phyloP scores from a whole-genome alignment of 23 tunicate species.

The Halocynthia roretzi region DNA sequence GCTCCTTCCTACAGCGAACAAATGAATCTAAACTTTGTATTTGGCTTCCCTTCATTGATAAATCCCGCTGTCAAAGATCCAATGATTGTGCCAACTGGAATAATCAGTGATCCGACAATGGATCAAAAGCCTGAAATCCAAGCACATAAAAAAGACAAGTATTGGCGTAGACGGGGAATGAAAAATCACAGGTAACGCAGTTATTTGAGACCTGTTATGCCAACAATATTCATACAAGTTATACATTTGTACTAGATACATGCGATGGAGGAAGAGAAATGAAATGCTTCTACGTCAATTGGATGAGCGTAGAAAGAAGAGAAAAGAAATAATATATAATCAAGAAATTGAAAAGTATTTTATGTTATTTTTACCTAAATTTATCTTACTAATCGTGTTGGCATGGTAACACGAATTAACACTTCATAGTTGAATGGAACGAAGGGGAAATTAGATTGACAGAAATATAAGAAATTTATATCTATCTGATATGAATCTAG shows the following conservation, averaged over 20 bases:
- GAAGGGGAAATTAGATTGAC: too few relatives aligned
- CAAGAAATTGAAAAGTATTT: slow-evolving; percentile 7
- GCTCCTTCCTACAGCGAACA: slow-evolving; percentile 4
- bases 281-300: slow-evolving; percentile 11
- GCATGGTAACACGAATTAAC: not conserved
- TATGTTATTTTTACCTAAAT: not conserved
- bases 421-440: too few relatives aligned
- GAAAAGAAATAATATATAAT: not conserved
- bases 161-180: slow-evolving; percentile 30
- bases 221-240: not conserved
- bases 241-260: slow-evolving; percentile 1
- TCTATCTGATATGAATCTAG: too few relatives aligned
- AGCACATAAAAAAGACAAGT: slow-evolving; percentile 31
- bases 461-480: too few relatives aligned
- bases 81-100: not conserved
- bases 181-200: slow-evolving; percentile 15
- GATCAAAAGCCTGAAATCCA: slow-evolving; percentile 11
- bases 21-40: not conserved
- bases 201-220: not conserved
- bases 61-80: slow-evolving; percentile 10
- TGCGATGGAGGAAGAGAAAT: slow-evolving; percentile 25
- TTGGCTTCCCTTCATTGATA: slow-evolving; percentile 12
- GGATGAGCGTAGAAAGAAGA: slow-evolving; percentile 1
- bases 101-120: not conserved
- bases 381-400: not conserved